A percentile compares a stretch with the other conserved stretches of the same genome.
These are phyloP conservation scores for Troides oblongomaculatus DNA, from an alignment of 2,888 invertebrate genomes.

Conservation along the genomic window DNA sequence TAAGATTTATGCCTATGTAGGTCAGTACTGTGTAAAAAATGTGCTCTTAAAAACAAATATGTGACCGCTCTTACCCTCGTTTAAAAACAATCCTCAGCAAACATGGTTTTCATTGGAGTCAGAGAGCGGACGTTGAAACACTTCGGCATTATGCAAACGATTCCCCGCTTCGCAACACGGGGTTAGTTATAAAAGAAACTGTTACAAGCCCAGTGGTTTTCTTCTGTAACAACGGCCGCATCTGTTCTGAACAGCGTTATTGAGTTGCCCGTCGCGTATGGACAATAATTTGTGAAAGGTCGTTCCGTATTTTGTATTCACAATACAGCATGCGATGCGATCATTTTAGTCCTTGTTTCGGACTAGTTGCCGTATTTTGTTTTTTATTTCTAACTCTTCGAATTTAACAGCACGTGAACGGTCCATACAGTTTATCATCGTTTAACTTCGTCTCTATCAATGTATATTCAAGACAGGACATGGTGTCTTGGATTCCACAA, in stretches of 20 bases:
- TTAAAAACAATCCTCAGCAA: constrained; percentile 7
- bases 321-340: constrained; percentile 7
- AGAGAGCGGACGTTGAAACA: constrained; percentile 19
- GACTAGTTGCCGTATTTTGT: too few relatives aligned
- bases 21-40: too few relatives aligned
- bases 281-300: constrained; percentile 37
- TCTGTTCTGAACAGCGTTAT: constrained; percentile 37
- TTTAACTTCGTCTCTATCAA: too few relatives aligned
- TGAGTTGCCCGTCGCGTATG: constrained; percentile 38
- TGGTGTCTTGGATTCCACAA: too few relatives aligned
- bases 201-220: constrained; percentile 36
- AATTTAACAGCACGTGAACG: too few relatives aligned
- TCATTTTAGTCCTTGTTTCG: constrained; percentile 9
- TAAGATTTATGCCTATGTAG: too few relatives aligned
- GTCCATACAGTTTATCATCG: too few relatives aligned
- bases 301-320: constrained; percentile 14
- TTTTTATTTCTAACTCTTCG: too few relatives aligned
- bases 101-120: constrained; percentile 16
- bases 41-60: not conserved
- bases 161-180: constrained; percentile 18
- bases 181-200: constrained; percentile 39
- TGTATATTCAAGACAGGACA: too few relatives aligned
- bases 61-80: not conserved
- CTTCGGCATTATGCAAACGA: constrained; percentile 25
- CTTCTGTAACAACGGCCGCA: constrained; percentile 40